Evolutionary conservation across 2,888 invertebrate genomes (phyloP).

Genomic region (Falcaria lacertinaria): DNA sequence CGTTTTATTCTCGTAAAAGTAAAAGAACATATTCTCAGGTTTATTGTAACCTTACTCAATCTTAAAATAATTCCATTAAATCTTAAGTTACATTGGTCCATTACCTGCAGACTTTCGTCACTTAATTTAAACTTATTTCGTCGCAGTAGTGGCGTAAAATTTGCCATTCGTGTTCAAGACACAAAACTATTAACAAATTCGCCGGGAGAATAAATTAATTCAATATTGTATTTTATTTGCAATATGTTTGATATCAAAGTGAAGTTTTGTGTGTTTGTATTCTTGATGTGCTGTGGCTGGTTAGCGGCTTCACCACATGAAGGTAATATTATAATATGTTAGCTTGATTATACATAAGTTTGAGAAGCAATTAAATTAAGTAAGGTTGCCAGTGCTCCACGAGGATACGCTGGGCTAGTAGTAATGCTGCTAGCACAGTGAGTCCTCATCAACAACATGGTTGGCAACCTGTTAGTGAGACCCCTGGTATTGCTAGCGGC

Average conservation of each 20-base stretch:
- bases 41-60: not conserved
- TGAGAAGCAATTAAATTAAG: too few species aligned
- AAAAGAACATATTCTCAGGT: too few species aligned
- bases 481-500: too few species aligned
- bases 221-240: not conserved
- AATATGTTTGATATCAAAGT: slow-evolving; percentile 12
- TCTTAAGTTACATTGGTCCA: slow-evolving; percentile 4
- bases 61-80: not conserved
- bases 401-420: too few species aligned
- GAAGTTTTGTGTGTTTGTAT: slow-evolving; percentile 12
- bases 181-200: slow-evolving; percentile 16
- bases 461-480: too few species aligned
- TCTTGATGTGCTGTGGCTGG: slow-evolving; percentile 9
- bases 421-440: too few species aligned
- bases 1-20: too few species aligned
- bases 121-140: slow-evolving; percentile 20
- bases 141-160: slow-evolving; percentile 17
- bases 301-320: slow-evolving; percentile 13
- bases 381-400: too few species aligned
- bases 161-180: slow-evolving; percentile 27
- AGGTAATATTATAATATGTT: slow-evolving; percentile 14
- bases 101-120: slow-evolving; percentile 7
- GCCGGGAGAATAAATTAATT: slow-evolving; percentile 11
- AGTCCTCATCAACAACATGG: too few species aligned
- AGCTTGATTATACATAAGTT: too few species aligned